A percentile compares a stretch with the other conserved stretches of the same genome.
Conservation (phyloP, 2,113 vertebrate genomes). For the Formicarius rufipectus region DNA sequence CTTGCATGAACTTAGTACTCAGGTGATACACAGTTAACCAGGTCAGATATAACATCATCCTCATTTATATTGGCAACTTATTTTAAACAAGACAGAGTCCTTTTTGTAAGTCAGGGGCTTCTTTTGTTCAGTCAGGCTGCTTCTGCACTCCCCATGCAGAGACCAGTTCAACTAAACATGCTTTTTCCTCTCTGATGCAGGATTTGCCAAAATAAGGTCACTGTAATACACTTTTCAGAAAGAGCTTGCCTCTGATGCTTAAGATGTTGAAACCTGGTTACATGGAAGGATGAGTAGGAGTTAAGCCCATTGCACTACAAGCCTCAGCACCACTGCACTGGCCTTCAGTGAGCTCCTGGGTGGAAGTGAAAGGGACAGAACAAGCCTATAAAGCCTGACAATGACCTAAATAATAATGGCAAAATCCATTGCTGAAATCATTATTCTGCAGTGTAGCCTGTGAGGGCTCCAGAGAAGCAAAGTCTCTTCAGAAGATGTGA, state of each 20-base stretch:
- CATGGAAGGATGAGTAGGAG: background rate
- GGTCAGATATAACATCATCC: fast-evolving
- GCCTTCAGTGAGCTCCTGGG: background rate
- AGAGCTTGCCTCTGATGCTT: background rate
- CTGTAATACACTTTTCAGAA: background rate
- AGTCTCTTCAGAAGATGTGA: background rate
- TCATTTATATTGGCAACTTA: background rate
- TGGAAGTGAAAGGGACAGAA: background rate
- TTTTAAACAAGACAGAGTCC: background rate
- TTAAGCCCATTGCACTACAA: background rate
- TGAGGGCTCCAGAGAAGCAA: background rate
- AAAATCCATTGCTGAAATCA: background rate
- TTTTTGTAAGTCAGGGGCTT: background rate
- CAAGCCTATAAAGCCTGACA: background rate
- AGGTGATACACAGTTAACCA: background rate
- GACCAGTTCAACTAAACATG: background rate
- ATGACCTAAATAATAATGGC: background rate
- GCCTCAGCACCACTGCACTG: background rate
- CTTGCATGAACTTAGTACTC: background rate
- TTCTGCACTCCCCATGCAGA: background rate
- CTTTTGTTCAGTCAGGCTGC: background rate
- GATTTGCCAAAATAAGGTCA: constrained; percentile 1
- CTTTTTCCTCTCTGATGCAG: background rate
- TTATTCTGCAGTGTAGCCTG: background rate
- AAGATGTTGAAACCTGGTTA: background rate